Evolutionary conservation across 2,113 vertebrate genomes (phyloP).

Genomic region (Ameiurus melas): DNA sequence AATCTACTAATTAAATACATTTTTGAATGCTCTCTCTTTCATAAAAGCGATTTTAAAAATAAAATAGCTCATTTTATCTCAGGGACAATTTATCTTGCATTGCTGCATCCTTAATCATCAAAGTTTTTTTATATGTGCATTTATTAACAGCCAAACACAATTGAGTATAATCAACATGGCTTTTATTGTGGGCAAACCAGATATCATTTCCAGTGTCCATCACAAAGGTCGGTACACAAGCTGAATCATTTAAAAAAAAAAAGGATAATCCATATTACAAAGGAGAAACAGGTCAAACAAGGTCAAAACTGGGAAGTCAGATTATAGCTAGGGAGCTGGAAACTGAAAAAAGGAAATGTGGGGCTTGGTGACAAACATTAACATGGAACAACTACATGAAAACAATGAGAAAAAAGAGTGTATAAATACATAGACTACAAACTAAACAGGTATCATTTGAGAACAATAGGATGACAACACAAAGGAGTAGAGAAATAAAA

Average conservation of each 20-base stretch:
- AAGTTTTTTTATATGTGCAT: neutral
- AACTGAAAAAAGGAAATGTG: neutral
- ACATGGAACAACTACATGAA: neutral
- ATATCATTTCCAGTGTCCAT: neutral
- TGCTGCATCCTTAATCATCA: neutral
- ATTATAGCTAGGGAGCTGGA: neutral
- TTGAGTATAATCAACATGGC: neutral
- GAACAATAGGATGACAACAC: neutral
- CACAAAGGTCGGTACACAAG: neutral
- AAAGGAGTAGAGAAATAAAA: neutral
- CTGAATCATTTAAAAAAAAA: neutral
- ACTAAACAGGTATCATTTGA: neutral
- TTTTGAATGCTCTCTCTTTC: no score
- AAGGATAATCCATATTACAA: neutral
- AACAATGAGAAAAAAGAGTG: no score
- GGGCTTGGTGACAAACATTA: neutral
- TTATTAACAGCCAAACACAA: neutral
- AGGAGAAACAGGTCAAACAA: neutral
- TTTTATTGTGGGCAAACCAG: neutral
- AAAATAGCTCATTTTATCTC: no score
- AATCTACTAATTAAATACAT: no score
- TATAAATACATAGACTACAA: neutral
- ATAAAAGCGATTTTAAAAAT: no score
- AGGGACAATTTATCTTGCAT: neutral
- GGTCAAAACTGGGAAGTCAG: neutral